These are phyloP conservation scores for Heliconius sara DNA, from an alignment of 2,888 invertebrate genomes.

Conservation along the genomic window DNA sequence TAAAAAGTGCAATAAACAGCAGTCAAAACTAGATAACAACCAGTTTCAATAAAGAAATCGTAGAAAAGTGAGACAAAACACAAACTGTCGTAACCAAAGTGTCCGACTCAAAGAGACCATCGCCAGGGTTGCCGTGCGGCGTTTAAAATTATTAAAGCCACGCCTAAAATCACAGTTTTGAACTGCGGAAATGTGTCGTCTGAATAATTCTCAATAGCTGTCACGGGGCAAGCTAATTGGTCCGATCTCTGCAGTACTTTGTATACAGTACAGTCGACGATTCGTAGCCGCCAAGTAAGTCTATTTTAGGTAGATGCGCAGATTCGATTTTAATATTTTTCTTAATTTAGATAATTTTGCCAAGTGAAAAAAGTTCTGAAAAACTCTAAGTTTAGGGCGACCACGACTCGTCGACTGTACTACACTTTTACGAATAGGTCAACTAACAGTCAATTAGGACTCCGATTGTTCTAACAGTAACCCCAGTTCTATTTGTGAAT, in stretches of 20 bases:
- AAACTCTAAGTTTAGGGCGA: background rate
- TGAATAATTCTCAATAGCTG: conserved; percentile 37
- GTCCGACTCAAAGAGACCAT: background rate
- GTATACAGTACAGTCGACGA: background rate
- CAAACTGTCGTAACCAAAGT: background rate
- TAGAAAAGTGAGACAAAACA: background rate
- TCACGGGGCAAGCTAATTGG: conserved; percentile 38
- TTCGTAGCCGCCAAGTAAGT: background rate
- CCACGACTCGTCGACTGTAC: background rate
- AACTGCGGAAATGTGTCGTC: conserved; percentile 34
- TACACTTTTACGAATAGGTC: conserved; percentile 4
- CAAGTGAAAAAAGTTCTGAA: no score
- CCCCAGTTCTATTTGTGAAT: background rate
- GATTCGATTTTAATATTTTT: no score
- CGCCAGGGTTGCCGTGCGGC: background rate
- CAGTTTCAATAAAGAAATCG: background rate
- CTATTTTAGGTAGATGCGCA: background rate
- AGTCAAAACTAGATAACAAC: background rate
- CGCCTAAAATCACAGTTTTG: conserved; percentile 23
- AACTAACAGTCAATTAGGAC: conserved; percentile 22
- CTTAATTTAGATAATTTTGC: no score
- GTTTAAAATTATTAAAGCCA: conserved; percentile 23
- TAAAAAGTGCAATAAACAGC: background rate
- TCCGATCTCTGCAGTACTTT: background rate
- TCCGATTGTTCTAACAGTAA: background rate